These are phyloP conservation scores for Loripinus fragilis DNA, from an alignment of 2,888 invertebrate species.

Conservation along the genomic window DNA sequence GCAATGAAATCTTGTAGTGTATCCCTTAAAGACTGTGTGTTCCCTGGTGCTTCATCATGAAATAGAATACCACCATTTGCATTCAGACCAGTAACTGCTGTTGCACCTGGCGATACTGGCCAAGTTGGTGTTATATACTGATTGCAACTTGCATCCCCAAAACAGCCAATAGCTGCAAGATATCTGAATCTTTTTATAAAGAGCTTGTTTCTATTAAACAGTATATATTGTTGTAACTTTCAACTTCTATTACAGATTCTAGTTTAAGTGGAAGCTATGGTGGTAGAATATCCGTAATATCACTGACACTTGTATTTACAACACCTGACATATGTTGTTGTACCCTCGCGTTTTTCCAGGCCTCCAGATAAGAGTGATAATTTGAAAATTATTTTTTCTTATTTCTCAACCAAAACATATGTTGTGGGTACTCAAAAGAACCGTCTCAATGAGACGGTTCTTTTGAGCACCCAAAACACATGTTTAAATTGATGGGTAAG, in stretches of 20 bases:
- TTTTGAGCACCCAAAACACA: too few species aligned
- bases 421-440: too few species aligned
- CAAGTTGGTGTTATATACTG: constrained; percentile 31
- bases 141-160: constrained; percentile 17
- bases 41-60: constrained; percentile 25
- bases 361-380: too few species aligned
- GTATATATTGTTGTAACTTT: constrained; percentile 12
- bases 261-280: neutral
- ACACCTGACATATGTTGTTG: constrained; percentile 32
- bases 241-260: neutral
- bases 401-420: too few species aligned
- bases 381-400: too few species aligned
- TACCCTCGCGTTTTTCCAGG: constrained; percentile 37
- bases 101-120: constrained; percentile 36
- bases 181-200: constrained; percentile 32
- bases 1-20: constrained; percentile 4
- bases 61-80: constrained; percentile 30
- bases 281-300: constrained; percentile 17
- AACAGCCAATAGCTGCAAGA: constrained; percentile 40
- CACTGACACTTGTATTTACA: constrained; percentile 3
- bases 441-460: too few species aligned
- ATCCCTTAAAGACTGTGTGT: constrained; percentile 7
- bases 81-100: constrained; percentile 36
- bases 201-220: constrained; percentile 46
- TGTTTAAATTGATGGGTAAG: too few species aligned